A percentile compares a stretch with the other conserved stretches of the same genome.
phyloP scores from a whole-genome alignment of 2,888 invertebrate genomes.

The Anorthoa munda region DNA sequence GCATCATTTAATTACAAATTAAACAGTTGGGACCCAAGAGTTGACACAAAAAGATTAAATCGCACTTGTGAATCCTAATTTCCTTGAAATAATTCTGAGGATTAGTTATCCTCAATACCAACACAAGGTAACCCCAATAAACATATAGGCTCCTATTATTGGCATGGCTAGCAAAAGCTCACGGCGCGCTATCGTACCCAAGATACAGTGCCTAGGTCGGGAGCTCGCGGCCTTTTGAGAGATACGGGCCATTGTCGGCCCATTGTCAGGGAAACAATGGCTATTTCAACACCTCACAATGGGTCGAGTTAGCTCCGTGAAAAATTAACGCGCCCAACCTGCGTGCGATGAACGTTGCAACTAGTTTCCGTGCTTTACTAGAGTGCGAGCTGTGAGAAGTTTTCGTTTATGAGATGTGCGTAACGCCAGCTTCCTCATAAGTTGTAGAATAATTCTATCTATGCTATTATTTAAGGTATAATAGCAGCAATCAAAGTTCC shows the following conservation, averaged over 20 bases:
- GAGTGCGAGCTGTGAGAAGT: slow-evolving; percentile 16
- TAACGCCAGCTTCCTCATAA: too few relatives aligned
- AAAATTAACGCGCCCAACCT: slow-evolving; percentile 82
- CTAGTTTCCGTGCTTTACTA: slow-evolving; percentile 59
- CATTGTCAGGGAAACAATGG: slow-evolving; percentile 83
- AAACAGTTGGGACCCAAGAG: too few relatives aligned
- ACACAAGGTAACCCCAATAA: slow-evolving; percentile 4
- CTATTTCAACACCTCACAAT: slow-evolving; percentile 83
- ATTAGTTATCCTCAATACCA: background rate
- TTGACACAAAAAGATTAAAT: too few relatives aligned
- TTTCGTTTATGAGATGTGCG: slow-evolving; percentile 42
- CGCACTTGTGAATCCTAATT: too few relatives aligned
- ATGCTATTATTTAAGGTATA: too few relatives aligned
- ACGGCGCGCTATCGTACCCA: slow-evolving; percentile 63
- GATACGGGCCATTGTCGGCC: slow-evolving; percentile 81
- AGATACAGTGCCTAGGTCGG: slow-evolving; percentile 75
- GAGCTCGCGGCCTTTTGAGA: slow-evolving; percentile 80
- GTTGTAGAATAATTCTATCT: too few relatives aligned
- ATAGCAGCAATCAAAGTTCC: too few relatives aligned
- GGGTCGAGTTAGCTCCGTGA: slow-evolving; percentile 80
- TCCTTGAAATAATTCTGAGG: too few relatives aligned
- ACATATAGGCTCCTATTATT: slow-evolving; percentile 42
- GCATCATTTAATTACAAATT: too few relatives aligned
- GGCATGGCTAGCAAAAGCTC: slow-evolving; percentile 64
- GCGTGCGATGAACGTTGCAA: slow-evolving; percentile 72